Evolutionary conservation across 2,113 vertebrate genomes (phyloP), one percentile per base, ranked within the genome.

Genomic region (Oncorhynchus clarkii): DNA sequence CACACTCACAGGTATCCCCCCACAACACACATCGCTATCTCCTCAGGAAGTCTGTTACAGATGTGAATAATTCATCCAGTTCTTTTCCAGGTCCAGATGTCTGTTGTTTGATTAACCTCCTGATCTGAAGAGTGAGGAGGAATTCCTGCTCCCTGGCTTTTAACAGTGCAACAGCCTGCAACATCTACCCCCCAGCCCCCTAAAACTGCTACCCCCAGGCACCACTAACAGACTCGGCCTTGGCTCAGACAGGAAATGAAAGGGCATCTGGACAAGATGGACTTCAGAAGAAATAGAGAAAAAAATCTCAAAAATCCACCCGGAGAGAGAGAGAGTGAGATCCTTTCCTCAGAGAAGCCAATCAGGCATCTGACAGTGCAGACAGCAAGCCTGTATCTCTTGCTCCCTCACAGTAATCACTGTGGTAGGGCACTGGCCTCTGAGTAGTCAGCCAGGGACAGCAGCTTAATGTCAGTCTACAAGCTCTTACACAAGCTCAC

Each of bases 91-190:
- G 60, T 81, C 80, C 85, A 81, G 78, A 83, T 76, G 80, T 73
- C 70, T 74, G 72, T 84, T 79, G 82, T 87, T 82, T 87, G 88
- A 87, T 85, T 85, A 87, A 89, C 79, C 88, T 75, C 59, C 85
- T 87, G 85, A 83, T 86, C 87, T 81, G 80, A 79, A 80, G 31
- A 39, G 72, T 34, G 57, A 67, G 75, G 60, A 75, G n/a, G 71
- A 71, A 26, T 75, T 85, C 57, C 18, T 80, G 83, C 70, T 49
- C 77, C 69, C 12, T 79, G 72, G 79, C 71, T 78, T 80, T 84
- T 83, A 86, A 87, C 51, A 85, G 34, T 34, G 34, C 80, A 64
- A 9, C 75, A n/a, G 67, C 59, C 66, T 67, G 12, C 16, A 26
- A 66, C 64, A 12, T 12, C 65, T 45, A 67, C 9, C 5, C 65